Conservation (phyloP, 92 coral and sea anemone genomes). For the Epizoanthus fatuus region DNA sequence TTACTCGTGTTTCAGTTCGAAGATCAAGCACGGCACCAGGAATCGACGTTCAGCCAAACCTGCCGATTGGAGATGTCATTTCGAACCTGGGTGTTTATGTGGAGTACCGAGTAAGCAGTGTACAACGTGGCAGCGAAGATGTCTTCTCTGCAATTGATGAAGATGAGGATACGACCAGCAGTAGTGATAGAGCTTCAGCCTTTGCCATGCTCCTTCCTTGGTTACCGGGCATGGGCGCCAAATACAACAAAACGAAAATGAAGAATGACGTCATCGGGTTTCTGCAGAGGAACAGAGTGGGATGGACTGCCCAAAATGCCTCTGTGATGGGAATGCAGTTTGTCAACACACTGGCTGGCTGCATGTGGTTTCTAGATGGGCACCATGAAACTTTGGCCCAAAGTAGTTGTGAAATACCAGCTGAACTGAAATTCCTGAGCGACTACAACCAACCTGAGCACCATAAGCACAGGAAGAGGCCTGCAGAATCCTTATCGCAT, state of each 20-base stretch:
- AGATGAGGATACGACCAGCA: background rate
- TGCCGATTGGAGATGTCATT: slow-evolving; percentile 9
- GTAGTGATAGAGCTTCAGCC: background rate
- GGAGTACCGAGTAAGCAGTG: background rate
- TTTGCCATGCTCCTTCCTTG: background rate
- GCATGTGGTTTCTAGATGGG: too few relatives aligned
- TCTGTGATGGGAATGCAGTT: too few relatives aligned
- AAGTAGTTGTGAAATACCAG: too few relatives aligned
- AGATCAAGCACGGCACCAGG: slow-evolving; percentile 16
- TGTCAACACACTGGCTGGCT: too few relatives aligned
- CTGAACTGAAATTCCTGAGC: too few relatives aligned
- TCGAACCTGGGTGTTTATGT: slow-evolving; percentile 1
- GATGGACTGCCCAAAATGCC: slow-evolving; percentile 5
- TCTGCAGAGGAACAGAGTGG: background rate
- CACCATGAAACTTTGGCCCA: too few relatives aligned
- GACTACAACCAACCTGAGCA: too few relatives aligned
- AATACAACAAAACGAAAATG: background rate
- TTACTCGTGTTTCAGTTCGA: slow-evolving; percentile 15
- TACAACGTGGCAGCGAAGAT: background rate
- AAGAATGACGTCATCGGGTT: background rate
- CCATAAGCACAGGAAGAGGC: too few relatives aligned
- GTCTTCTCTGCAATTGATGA: background rate
- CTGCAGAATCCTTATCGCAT: too few relatives aligned
- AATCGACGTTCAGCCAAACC: background rate
- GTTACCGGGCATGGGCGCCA: too few relatives aligned